A percentile compares a stretch with the other conserved stretches of the same genome.
phyloP scores from a whole-genome alignment of 2,113 vertebrate genomes.

The Oreamnos americanus region DNA sequence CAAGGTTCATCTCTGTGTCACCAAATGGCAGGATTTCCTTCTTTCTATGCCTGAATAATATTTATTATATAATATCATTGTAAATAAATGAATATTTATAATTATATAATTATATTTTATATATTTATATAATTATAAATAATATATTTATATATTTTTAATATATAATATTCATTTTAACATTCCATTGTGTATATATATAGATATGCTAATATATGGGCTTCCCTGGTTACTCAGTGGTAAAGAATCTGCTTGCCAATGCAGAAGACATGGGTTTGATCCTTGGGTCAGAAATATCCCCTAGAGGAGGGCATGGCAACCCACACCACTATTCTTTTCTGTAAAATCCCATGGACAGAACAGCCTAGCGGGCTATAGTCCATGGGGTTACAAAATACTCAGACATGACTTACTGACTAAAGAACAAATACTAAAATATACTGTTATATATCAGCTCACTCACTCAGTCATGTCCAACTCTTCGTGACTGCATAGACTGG shows the following conservation, averaged over 20 bases:
- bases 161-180: not conserved
- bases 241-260: not conserved
- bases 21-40: not conserved
- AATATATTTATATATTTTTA: not conserved
- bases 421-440: not conserved
- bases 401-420: not conserved
- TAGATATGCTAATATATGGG: not conserved
- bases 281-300: not conserved
- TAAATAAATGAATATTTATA: not conserved
- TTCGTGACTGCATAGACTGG: not conserved
- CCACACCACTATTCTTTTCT: not conserved
- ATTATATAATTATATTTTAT: not conserved
- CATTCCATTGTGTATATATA: not conserved
- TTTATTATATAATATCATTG: not conserved
- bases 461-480: not conserved
- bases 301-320: not conserved
- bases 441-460: not conserved
- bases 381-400: not conserved
- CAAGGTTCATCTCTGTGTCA: not conserved
- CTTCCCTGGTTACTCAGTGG: not conserved
- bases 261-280: not conserved
- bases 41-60: not conserved
- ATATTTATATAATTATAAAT: not conserved
- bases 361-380: not conserved
- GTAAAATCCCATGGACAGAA: not conserved